These are phyloP conservation scores for Mycteria americana DNA, from an alignment of 2,797 vertebrate genomes.

Conservation along the genomic window DNA sequence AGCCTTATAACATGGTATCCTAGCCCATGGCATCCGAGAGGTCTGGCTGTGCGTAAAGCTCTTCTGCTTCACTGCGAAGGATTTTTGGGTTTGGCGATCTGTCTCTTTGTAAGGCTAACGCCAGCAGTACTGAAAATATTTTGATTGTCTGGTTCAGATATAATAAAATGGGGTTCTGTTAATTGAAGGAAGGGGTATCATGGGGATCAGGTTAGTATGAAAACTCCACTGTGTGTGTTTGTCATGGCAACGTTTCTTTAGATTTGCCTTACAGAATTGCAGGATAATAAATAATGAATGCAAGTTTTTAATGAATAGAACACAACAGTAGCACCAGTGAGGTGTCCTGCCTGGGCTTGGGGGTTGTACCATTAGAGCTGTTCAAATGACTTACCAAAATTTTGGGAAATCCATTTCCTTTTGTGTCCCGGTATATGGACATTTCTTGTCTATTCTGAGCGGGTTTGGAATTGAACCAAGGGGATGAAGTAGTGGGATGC, in stretches of 20 bases:
- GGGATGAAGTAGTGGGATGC: background rate
- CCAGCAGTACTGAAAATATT: slow-evolving; percentile 20
- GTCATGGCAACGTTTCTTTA: slow-evolving; percentile 1
- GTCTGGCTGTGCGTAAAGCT: background rate
- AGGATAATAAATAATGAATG: background rate
- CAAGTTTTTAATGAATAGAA: background rate
- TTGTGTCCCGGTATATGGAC: background rate
- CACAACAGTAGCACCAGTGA: background rate
- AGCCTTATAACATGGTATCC: slow-evolving; percentile 18
- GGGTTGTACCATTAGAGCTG: background rate
- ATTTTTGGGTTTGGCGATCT: background rate
- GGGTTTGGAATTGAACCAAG: background rate
- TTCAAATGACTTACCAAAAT: background rate
- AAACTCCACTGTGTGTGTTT: background rate
- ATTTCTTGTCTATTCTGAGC: background rate
- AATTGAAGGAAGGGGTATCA: background rate
- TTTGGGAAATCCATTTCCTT: background rate
- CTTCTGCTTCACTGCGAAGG: background rate
- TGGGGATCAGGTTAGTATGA: background rate
- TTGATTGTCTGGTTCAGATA: background rate
- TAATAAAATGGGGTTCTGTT: slow-evolving; percentile 1
- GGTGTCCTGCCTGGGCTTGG: background rate
- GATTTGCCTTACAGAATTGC: background rate
- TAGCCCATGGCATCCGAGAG: slow-evolving; percentile 20
- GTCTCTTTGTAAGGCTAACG: background rate